phyloP scores from a whole-genome alignment of 1,140 invertebrate genomes.

The Venturia canescens region DNA sequence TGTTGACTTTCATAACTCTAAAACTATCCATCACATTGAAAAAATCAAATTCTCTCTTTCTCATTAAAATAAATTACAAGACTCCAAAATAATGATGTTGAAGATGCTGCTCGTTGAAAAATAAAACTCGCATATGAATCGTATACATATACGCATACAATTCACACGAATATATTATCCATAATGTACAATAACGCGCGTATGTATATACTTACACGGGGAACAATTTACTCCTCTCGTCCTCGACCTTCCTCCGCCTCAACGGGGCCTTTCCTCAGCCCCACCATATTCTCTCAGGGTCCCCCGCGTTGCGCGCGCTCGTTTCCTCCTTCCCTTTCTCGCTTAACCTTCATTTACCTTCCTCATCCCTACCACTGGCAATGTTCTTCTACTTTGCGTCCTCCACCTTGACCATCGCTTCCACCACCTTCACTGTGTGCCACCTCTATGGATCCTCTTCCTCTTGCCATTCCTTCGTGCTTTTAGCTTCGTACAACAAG shows the following conservation, averaged over 20 bases:
- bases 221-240: conserved; percentile 14
- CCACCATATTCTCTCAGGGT: conserved; percentile 16
- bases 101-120: background rate
- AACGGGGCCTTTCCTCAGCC: conserved; percentile 19
- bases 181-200: no score
- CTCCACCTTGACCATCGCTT: conserved; percentile 42
- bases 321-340: conserved; percentile 37
- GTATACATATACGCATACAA: no score
- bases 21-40: background rate
- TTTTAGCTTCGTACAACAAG: conserved; percentile 11
- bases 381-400: conserved; percentile 5
- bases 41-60: background rate
- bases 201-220: background rate
- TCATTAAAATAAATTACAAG: conserved; percentile 1
- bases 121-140: background rate
- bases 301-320: conserved; percentile 33
- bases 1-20: background rate
- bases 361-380: conserved; percentile 23
- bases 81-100: background rate
- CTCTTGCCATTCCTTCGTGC: conserved; percentile 30
- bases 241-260: conserved; percentile 34
- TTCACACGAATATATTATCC: background rate
- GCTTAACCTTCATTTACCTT: conserved; percentile 43
- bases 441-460: conserved; percentile 37
- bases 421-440: conserved; percentile 24